phyloP scores from a whole-genome alignment of 2,113 vertebrate genomes.

The Cyprinodon variegatus region DNA sequence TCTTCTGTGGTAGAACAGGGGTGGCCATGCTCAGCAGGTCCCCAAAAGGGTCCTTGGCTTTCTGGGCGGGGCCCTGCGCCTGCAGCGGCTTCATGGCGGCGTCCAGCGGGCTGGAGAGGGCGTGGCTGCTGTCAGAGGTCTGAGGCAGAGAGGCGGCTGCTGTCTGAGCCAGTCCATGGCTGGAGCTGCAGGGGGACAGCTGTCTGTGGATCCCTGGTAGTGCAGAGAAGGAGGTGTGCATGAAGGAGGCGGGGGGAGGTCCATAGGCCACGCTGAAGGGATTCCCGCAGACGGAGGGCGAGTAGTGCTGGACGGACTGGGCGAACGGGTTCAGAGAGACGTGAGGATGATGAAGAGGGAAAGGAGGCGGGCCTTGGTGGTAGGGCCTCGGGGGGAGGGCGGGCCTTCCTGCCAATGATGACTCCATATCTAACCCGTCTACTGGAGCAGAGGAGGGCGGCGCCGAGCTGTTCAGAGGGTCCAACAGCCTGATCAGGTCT shows the following conservation, averaged over 20 bases:
- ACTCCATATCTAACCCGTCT: constrained; percentile 22
- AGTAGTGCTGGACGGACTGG: constrained; percentile 78
- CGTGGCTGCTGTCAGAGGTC: constrained; percentile 76
- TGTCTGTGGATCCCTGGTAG: constrained; percentile 85
- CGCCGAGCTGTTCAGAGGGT: constrained; percentile 80
- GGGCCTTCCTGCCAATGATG: constrained; percentile 46
- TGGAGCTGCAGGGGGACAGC: constrained; percentile 72
- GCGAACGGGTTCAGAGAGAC: constrained; percentile 87
- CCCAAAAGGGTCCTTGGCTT: constrained; percentile 89
- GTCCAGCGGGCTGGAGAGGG: constrained; percentile 67
- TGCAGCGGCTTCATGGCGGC: constrained; percentile 71
- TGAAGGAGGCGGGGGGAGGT: constrained; percentile 75
- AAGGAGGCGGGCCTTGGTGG: constrained; percentile 66
- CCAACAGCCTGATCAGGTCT: constrained; percentile 89
- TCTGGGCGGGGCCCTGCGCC: constrained; percentile 67
- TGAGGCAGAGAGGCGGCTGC: constrained; percentile 49
- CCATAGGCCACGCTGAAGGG: constrained; percentile 81
- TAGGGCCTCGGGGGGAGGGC: constrained; percentile 77
- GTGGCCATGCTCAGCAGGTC: constrained; percentile 88
- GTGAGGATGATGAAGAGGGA: constrained; percentile 74
- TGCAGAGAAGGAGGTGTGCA: constrained; percentile 75
- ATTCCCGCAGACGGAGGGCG: constrained; percentile 78
- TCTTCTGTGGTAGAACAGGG: constrained; percentile 76
- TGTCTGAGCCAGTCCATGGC: constrained; percentile 36
- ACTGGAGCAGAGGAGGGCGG: not conserved